Conservation (phyloP, 2,113 vertebrate species). For the Geococcyx californianus region DNA sequence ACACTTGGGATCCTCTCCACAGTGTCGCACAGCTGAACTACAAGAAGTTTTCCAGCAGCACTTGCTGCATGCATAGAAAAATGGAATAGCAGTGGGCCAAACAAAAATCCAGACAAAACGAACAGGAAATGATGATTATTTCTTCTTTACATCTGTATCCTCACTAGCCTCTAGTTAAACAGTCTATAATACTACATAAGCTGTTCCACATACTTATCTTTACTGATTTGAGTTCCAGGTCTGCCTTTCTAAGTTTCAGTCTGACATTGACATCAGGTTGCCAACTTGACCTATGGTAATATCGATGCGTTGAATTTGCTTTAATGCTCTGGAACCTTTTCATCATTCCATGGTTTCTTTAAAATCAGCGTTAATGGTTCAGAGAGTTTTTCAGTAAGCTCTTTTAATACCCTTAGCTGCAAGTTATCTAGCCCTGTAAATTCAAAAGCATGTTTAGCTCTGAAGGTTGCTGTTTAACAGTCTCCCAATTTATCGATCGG, state of each 20-base stretch:
- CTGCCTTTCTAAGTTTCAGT: background rate
- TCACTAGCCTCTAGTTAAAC: background rate
- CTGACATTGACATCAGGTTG: background rate
- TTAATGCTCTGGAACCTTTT: background rate
- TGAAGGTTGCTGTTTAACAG: background rate
- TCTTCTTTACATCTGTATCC: background rate
- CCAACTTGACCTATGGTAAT: accelerated
- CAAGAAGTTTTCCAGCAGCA: accelerated
- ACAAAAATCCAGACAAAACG: background rate
- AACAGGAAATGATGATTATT: background rate
- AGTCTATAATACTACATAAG: background rate
- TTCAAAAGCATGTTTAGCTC: background rate
- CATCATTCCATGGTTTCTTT: background rate
- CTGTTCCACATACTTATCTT: background rate
- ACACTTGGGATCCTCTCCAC: background rate
- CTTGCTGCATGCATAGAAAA: background rate
- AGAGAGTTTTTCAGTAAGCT: background rate
- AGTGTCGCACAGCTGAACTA: accelerated
- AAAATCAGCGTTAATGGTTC: background rate
- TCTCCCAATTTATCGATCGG: background rate
- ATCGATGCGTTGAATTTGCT: background rate
- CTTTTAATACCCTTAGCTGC: background rate
- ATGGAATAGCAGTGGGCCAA: accelerated
- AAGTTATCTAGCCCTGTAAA: background rate
- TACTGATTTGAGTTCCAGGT: background rate